A percentile compares a stretch with the other conserved stretches of the same genome.
Conservation (phyloP, 2,113 vertebrate species). For the Scortum barcoo region DNA sequence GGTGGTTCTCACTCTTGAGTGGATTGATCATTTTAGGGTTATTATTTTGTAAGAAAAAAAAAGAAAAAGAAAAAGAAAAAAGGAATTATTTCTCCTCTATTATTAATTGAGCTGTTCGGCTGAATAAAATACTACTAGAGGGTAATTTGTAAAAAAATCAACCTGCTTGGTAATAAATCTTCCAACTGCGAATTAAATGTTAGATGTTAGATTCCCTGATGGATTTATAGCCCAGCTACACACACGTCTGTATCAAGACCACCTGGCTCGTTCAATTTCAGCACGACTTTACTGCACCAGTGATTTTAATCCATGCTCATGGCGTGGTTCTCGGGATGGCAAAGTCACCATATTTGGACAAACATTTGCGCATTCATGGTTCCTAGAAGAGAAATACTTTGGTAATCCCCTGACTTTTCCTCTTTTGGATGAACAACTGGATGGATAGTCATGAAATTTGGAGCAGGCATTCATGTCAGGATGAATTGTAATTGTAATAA, state of each 20-base stretch:
- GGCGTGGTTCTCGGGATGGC: too few species aligned
- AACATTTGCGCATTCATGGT: background rate
- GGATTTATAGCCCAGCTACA: conserved; percentile 30
- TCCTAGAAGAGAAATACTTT: background rate
- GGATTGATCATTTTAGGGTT: background rate
- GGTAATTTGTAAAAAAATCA: background rate
- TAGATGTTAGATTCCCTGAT: background rate
- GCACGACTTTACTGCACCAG: background rate
- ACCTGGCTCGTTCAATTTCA: conserved; percentile 17
- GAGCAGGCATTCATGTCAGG: too few species aligned
- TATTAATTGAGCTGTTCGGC: background rate
- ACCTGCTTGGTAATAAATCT: background rate
- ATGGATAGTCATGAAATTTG: background rate
- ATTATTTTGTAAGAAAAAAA: too few species aligned
- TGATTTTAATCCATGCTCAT: background rate
- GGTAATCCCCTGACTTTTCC: background rate
- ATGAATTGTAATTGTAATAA: background rate
- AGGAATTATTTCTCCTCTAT: background rate
- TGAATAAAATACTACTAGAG: background rate
- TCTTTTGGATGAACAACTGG: background rate
- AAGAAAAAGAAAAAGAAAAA: too few species aligned
- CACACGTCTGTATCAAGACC: conserved; percentile 9
- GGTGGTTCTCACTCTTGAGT: background rate
- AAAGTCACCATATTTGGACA: background rate
- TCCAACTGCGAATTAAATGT: background rate